Percentiles rank a stretch among this genome's conserved stretches.
phyloP scores from a whole-genome alignment of 2,113 vertebrate genomes.

The Prinia subflava region DNA sequence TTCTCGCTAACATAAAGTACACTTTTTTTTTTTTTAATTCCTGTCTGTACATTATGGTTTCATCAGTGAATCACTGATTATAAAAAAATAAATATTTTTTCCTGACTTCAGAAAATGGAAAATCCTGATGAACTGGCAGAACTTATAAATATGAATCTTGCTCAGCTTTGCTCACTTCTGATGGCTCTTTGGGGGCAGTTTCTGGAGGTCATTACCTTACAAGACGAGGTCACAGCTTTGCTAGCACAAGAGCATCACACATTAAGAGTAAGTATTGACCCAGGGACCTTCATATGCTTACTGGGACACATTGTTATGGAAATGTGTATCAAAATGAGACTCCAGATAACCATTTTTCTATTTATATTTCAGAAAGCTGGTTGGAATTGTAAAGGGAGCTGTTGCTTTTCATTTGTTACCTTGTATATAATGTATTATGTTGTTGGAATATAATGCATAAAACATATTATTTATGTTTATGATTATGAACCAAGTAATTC shows the following conservation, averaged over 20 bases:
- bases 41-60: neutral
- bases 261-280: conserved; percentile 83
- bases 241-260: conserved; percentile 91
- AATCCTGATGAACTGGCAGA: conserved; percentile 97
- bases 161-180: conserved; percentile 95
- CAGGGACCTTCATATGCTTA: neutral
- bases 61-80: neutral
- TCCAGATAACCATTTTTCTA: neutral
- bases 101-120: conserved; percentile 82
- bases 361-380: neutral
- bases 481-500: neutral
- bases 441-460: neutral
- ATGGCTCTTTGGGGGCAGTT: conserved; percentile 99
- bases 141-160: conserved; percentile 98
- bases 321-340: neutral
- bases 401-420: neutral
- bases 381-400: neutral
- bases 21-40: neutral
- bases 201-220: conserved; percentile 90
- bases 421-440: neutral
- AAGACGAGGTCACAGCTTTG: conserved; percentile 85
- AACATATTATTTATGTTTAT: neutral
- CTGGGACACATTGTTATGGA: neutral
- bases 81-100: neutral
- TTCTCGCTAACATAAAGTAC: neutral